Percentiles rank a stretch among this genome's conserved stretches.
These are phyloP conservation scores for Thera obeliscata DNA, from an alignment of 2,888 invertebrate species.

Conservation along the genomic window DNA sequence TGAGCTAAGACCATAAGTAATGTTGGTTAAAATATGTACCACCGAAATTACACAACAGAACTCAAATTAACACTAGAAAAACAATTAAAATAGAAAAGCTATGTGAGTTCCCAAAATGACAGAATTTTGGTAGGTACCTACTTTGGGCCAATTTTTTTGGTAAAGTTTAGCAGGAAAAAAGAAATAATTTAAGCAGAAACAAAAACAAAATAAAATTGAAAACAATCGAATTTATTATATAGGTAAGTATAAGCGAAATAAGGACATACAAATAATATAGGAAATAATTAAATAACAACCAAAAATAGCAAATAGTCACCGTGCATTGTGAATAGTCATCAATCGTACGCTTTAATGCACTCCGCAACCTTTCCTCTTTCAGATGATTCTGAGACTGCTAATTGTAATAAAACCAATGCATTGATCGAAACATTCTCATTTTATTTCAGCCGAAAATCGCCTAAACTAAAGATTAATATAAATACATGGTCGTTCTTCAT, in stretches of 20 bases:
- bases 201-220: constrained; percentile 49
- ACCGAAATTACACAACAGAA: no score
- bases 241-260: constrained; percentile 44
- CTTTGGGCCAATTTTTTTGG: no score
- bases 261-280: constrained; percentile 55
- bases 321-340: constrained; percentile 5
- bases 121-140: no score
- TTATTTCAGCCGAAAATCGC: constrained; percentile 51
- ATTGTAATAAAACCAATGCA: constrained; percentile 40
- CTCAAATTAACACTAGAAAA: no score
- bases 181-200: background rate
- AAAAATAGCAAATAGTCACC: constrained; percentile 14
- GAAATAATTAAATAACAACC: constrained; percentile 32
- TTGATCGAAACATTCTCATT: constrained; percentile 54
- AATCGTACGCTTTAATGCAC: background rate
- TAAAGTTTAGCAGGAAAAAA: background rate
- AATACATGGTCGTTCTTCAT: constrained; percentile 35
- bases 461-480: constrained; percentile 42
- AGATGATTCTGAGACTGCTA: background rate
- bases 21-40: no score
- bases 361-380: background rate
- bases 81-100: no score
- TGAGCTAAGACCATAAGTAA: no score
- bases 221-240: constrained; percentile 68
- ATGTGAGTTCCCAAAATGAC: no score